Base-by-base conservation (phyloP, 2,113 vertebrate genomes). In the Thermophis baileyi region DNA sequence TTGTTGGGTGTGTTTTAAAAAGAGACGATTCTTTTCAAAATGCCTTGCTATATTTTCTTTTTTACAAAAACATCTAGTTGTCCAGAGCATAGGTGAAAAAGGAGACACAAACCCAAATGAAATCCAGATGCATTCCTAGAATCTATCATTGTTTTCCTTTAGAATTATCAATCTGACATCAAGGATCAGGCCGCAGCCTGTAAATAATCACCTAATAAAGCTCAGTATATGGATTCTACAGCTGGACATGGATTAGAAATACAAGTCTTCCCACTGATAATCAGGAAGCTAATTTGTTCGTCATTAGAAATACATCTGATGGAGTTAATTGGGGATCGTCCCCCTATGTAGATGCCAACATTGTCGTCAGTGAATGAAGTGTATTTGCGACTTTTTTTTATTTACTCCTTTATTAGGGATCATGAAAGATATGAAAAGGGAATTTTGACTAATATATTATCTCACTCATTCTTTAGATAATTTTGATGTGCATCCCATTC, bases 381-480 rank as follows among this genome's bases (percentile, higher is more conserved):
- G 46, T 30, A 20, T 49, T 91, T 54, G 51, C 30, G 2, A 30
- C 27, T 0, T 0, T 22, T 91, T 92, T 22, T 91, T 92, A 60
- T 89, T 63, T 85, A 9, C 24, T 91, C 85, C 91, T 91, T 86
- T 0, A 0, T 16, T 12, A 53, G 49, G 88, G 94, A 30, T 91
- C 95, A 93, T 88, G 94, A 81, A 81, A 40, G 7, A 81, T 74
- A 74, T 22, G 85, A 40, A 35, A 47, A 22, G 0, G 92, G 81
- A 90, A 89, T 94, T 25, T 95, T 95, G 93, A 91, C 92, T 94
- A 93, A 96, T 95, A 95, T 55, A 95, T 16, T 35, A 93, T 92
- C 90, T 46, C 85, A 35, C 88, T 93, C 89, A 91, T 25, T 87
- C 55, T 94, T 93, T 94, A 95, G 94, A 93, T 10, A 85, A 92